Evolutionary conservation across 2,113 vertebrate species (phyloP).

Genomic region (Istiophorus platypterus): DNA sequence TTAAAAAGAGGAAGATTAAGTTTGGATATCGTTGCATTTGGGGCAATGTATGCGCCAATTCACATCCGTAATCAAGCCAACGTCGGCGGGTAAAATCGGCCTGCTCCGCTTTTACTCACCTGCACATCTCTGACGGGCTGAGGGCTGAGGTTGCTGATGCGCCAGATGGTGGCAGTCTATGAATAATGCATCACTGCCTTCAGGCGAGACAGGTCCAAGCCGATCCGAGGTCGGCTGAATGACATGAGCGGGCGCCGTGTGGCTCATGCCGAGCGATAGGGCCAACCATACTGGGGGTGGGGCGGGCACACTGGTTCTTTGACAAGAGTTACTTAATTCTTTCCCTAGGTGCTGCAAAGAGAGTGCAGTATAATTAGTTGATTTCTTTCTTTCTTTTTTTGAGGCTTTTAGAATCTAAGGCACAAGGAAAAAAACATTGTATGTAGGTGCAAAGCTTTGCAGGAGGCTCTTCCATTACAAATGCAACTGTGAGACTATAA

Average conservation of each 20-base stretch:
- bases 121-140: slow-evolving; percentile 28
- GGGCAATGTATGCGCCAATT: too few species aligned
- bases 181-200: slow-evolving; percentile 58
- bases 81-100: too few species aligned
- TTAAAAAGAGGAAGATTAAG: too few species aligned
- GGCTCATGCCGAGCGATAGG: slow-evolving; percentile 1
- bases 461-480: too few species aligned
- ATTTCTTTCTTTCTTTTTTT: too few species aligned
- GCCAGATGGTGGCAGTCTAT: slow-evolving; percentile 62
- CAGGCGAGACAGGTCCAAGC: slow-evolving; percentile 41
- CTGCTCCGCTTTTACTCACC: not conserved
- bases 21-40: too few species aligned
- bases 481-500: too few species aligned
- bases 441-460: too few species aligned
- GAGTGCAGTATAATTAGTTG: not conserved
- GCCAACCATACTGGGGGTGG: not conserved
- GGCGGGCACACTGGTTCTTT: not conserved
- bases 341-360: not conserved
- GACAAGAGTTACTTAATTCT: not conserved
- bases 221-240: slow-evolving; percentile 61
- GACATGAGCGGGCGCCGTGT: slow-evolving; percentile 37
- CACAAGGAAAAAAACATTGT: too few species aligned
- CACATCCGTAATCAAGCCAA: too few species aligned
- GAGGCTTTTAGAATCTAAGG: too few species aligned
- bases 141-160: slow-evolving; percentile 5